Conservation (phyloP, 1,140 invertebrate genomes). For the Drosophila pectinifera region DNA sequence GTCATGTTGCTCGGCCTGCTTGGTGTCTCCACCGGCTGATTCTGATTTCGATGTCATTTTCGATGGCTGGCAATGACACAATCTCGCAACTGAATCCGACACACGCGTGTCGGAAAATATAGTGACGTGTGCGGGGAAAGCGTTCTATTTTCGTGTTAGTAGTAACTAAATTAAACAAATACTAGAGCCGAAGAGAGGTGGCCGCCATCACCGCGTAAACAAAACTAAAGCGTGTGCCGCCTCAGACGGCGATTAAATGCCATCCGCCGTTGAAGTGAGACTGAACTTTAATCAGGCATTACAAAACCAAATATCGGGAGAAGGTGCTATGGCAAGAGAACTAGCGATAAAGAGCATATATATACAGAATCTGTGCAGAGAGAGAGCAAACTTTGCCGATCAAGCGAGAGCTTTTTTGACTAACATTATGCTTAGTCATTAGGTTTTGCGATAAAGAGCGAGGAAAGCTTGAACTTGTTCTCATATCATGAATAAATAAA, state of each 20-base stretch:
- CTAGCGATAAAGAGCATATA: conserved; percentile 6
- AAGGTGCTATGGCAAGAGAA: conserved; percentile 13
- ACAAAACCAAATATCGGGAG: conserved; percentile 23
- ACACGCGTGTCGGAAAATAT: conserved; percentile 38
- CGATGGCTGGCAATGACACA: conserved; percentile 27
- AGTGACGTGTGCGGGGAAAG: conserved; percentile 9
- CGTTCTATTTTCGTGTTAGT: conserved; percentile 50
- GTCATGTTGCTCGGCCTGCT: conserved; percentile 46
- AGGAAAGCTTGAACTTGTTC: conserved; percentile 6
- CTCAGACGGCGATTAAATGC: conserved; percentile 51
- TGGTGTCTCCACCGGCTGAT: conserved; percentile 3
- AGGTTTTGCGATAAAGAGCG: background rate
- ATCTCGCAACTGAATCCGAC: conserved; percentile 45
- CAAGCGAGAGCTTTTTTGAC: conserved; percentile 7
- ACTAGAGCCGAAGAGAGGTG: conserved; percentile 14
- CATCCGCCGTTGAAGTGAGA: conserved; percentile 5
- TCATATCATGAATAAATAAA: conserved; percentile 24
- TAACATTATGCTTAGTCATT: conserved; percentile 8
- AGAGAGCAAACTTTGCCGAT: conserved; percentile 4
- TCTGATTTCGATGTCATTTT: conserved; percentile 45
- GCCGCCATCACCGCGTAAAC: conserved; percentile 31
- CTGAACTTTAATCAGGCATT: conserved; percentile 55
- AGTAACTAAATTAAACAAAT: conserved; percentile 30
- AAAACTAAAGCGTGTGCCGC: conserved; percentile 53
- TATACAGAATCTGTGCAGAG: background rate